Evolutionary conservation across 2,888 invertebrate species (phyloP), one percentile per base, ranked within the genome.

Genomic region (Phortica magna): DNA sequence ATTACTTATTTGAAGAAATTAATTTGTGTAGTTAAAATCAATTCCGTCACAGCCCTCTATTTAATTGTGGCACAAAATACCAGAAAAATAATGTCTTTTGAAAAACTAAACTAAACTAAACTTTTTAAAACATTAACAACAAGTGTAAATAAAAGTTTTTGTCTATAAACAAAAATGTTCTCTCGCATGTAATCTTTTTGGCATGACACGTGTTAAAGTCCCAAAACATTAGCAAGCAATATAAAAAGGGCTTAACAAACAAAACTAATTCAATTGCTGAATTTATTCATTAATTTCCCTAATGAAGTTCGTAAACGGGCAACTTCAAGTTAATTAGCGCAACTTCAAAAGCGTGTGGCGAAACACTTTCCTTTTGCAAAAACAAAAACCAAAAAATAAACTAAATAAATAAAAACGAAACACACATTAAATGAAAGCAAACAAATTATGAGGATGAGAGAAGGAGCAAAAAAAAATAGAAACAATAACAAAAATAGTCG

Each of bases 301-400:
- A 12, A 65, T 80, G 78, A 73, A 77, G 77, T 42, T 83, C 75
- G 53, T 43, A 75, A 77, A 76, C 75, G 81, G 83, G 73, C 76
- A 83, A 81, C 78, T 48, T 53, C 22, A 42, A 59, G 57, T 59
- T 57, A 42, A 22, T 59, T 19, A 31, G 31, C 17, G 14, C 22
- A 31, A 57, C 57, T 42, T 31, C 17, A 73, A 31, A 42, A 48
- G 14, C 48, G 14, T 48, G 14, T 48, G 31, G 31, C 55, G 53
- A 53, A 73, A 61, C 61, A 17, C 22, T 61, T 61, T 22, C 31
- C 14, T 48, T 7, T 48, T 12, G 48, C 48, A 9, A n/a, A n/a
- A n/a, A 6, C 14, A 9, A 48, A 48, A 9, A 9, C 48, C 48
- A 12, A 9, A 9, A 48, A 48, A 17, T 19, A 22, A 77, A n/a